These are phyloP conservation scores for Ochlodes sylvanus DNA, from an alignment of 2,888 invertebrate genomes.

Conservation along the genomic window DNA sequence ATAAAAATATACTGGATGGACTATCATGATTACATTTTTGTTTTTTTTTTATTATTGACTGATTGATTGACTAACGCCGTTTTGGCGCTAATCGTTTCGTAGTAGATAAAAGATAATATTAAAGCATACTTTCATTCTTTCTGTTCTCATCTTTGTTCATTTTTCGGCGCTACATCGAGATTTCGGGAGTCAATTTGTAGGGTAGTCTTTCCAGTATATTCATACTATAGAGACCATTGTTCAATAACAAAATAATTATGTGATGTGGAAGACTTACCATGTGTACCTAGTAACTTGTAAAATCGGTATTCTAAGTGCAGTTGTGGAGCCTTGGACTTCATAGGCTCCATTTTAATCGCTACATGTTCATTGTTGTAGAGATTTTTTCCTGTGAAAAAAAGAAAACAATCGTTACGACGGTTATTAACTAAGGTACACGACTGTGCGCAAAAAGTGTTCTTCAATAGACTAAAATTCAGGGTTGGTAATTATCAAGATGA, in stretches of 20 bases:
- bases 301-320: slow-evolving; percentile 99
- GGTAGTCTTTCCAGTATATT: background rate
- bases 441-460: background rate
- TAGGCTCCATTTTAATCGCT: slow-evolving; percentile 99
- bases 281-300: slow-evolving; percentile 99
- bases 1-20: background rate
- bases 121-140: no score
- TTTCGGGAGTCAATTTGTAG: no score
- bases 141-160: no score
- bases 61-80: no score
- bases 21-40: no score
- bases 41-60: no score
- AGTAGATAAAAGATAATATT: no score
- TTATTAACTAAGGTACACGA: background rate
- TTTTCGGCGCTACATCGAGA: no score
- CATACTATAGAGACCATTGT: background rate
- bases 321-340: slow-evolving; percentile 99
- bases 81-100: no score
- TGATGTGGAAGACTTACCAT: slow-evolving; percentile 88
- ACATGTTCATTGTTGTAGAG: slow-evolving; percentile 99
- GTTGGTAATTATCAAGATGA: no score
- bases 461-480: background rate
- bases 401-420: slow-evolving; percentile 22
- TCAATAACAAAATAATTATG: background rate
- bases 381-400: slow-evolving; percentile 95